A percentile compares a stretch with the other conserved stretches of the same genome.
These are phyloP conservation scores for Ormyrus rosae DNA, from an alignment of 2,888 invertebrate species.

Conservation along the genomic window DNA sequence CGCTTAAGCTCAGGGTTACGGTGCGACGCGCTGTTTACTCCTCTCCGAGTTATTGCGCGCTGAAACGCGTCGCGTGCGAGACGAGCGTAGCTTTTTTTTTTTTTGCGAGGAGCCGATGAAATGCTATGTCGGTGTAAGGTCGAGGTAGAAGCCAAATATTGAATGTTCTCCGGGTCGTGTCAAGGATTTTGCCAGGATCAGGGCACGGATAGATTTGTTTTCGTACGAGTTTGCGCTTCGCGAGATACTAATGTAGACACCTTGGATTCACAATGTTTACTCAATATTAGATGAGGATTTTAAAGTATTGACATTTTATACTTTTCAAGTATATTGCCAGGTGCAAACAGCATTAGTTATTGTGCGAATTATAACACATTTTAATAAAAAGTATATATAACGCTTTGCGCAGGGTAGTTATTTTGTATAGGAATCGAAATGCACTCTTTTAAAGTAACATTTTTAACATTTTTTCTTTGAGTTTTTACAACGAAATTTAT, in stretches of 20 bases:
- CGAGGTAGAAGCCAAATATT: neutral
- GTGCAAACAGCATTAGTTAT: neutral
- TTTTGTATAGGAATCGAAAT: too few species aligned
- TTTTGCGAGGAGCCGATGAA: neutral
- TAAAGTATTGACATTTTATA: neutral
- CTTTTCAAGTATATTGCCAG: neutral
- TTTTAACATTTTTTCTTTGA: too few species aligned
- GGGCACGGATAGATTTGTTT: neutral
- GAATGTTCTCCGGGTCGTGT: neutral
- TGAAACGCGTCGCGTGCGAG: neutral
- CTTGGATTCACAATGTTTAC: neutral
- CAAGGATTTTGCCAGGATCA: neutral
- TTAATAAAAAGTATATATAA: too few species aligned
- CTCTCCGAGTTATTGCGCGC: neutral
- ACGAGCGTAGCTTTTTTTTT: neutral
- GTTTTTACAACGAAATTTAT: too few species aligned
- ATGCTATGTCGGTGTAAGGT: neutral
- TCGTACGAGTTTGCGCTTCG: neutral
- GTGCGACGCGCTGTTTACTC: neutral
- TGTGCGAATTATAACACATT: neutral
- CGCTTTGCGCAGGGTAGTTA: too few species aligned
- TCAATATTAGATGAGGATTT: neutral
- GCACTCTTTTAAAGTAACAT: too few species aligned
- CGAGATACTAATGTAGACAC: neutral
- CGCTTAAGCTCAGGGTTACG: neutral